These are phyloP conservation scores for Ptyas mucosa DNA, from an alignment of 2,113 vertebrate genomes.

Conservation along the genomic window DNA sequence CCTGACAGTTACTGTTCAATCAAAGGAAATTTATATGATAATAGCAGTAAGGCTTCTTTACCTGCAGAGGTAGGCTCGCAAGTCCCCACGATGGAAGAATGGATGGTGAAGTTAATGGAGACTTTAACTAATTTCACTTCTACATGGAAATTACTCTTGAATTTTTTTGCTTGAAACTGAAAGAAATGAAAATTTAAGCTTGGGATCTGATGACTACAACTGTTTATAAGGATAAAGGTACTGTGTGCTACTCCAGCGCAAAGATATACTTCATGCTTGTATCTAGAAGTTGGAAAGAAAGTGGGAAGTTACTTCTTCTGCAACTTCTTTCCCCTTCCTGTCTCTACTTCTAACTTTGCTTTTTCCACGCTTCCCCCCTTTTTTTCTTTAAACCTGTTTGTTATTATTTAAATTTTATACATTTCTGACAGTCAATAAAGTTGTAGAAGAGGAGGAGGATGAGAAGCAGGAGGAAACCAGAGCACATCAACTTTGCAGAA, in stretches of 20 bases:
- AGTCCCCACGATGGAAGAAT: background rate
- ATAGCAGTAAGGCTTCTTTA: background rate
- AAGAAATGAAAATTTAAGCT: background rate
- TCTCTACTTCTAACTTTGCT: background rate
- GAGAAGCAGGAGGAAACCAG: background rate
- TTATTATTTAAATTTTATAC: background rate
- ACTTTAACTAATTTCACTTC: background rate
- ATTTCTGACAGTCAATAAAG: background rate
- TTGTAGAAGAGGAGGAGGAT: background rate
- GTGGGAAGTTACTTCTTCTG: background rate
- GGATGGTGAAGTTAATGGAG: background rate
- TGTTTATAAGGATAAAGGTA: background rate
- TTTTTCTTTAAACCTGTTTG: background rate
- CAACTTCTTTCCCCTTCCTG: background rate
- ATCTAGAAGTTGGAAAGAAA: background rate
- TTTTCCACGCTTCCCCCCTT: background rate
- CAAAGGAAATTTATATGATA: background rate
- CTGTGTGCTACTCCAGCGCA: background rate
- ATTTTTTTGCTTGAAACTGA: background rate
- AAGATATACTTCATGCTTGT: background rate
- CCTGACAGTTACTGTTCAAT: background rate
- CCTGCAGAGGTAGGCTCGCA: background rate
- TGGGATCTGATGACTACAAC: background rate
- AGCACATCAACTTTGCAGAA: background rate
- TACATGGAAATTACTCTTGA: background rate